Evolutionary conservation across 2,888 invertebrate genomes (phyloP).

Genomic region (Antheraea assamensis): DNA sequence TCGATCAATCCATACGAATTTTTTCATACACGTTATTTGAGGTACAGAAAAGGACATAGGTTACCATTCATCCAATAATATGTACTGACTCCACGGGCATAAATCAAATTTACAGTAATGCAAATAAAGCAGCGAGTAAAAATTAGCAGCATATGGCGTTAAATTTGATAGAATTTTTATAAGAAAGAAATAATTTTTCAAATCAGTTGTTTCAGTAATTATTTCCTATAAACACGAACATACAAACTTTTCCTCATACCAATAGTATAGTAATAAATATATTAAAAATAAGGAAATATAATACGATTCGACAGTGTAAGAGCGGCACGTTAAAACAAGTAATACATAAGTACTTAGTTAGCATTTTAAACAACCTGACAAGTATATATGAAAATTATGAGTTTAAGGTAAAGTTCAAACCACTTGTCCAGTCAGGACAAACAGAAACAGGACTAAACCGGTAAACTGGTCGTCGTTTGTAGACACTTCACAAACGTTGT

Average conservation of each 20-base stretch:
- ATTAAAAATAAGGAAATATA: background rate
- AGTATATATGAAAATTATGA: conserved; percentile 4
- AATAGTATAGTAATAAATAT: background rate
- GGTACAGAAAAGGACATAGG: too few species aligned
- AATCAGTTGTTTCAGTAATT: too few species aligned
- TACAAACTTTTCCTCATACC: background rate
- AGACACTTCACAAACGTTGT: background rate
- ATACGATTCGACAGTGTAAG: background rate
- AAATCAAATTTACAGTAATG: too few species aligned
- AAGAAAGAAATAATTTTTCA: too few species aligned
- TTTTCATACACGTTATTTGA: too few species aligned
- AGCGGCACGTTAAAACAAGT: background rate
- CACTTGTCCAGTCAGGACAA: conserved; percentile 1
- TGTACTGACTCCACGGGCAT: too few species aligned
- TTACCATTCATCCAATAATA: too few species aligned
- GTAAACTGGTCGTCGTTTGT: conserved; percentile 5
- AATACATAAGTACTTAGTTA: background rate
- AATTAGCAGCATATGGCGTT: too few species aligned
- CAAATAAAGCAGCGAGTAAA: too few species aligned
- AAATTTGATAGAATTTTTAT: too few species aligned
- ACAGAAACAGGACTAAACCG: conserved; percentile 9
- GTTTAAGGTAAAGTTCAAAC: conserved; percentile 10
- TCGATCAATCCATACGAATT: too few species aligned
- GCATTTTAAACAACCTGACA: background rate
- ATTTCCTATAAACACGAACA: too few species aligned